These are phyloP conservation scores for Suricata suricatta DNA, from an alignment of 2,113 vertebrate species.

Conservation along the genomic window DNA sequence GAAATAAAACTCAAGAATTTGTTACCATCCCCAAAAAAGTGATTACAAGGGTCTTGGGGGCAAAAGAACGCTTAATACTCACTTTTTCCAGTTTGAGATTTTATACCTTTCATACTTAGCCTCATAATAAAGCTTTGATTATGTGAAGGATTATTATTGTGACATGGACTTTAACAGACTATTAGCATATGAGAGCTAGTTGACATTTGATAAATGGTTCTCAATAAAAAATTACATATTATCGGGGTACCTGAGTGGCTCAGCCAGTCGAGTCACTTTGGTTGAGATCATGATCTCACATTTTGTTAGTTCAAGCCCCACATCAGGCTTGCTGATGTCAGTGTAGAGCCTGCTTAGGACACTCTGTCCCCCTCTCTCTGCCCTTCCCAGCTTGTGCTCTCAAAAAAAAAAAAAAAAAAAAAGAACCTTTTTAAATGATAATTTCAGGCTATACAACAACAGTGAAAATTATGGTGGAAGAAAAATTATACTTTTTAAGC, in stretches of 20 bases:
- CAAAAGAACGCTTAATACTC: not conserved
- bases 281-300: no score
- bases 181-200: not conserved
- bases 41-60: not conserved
- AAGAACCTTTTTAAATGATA: not conserved
- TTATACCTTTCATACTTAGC: not conserved
- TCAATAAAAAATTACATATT: not conserved
- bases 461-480: not conserved
- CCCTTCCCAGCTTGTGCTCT: no score
- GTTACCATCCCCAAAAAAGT: not conserved
- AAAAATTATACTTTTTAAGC: not conserved
- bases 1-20: not conserved
- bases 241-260: not conserved
- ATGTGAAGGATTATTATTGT: not conserved
- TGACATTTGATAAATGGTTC: not conserved
- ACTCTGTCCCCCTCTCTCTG: no score
- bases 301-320: no score
- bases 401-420: no score
- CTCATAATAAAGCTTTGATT: not conserved
- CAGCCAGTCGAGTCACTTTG: no score
- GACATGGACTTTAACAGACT: not conserved
- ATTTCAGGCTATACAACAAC: not conserved
- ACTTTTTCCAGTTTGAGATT: not conserved
- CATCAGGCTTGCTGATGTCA: no score
- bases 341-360: no score